A percentile compares a stretch with the other conserved stretches of the same genome.
Conservation (phyloP, 2,113 vertebrate species). For the Upupa epops region DNA sequence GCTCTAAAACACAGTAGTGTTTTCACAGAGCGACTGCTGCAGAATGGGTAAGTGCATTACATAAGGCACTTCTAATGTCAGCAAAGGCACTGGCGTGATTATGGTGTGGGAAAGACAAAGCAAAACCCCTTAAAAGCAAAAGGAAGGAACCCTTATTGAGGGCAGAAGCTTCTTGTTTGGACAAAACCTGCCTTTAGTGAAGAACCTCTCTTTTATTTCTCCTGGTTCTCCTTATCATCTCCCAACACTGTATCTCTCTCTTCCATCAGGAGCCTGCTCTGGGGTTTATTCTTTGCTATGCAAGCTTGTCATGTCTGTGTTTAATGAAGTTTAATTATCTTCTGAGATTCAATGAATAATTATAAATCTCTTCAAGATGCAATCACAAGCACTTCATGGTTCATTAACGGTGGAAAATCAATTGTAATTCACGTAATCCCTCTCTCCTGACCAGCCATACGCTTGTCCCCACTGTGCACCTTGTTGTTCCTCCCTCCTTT, state of each 20-base stretch:
- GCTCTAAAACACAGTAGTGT: background rate
- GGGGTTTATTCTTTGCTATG: slow-evolving; percentile 61
- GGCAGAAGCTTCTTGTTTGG: background rate
- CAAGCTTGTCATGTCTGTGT: slow-evolving; percentile 74
- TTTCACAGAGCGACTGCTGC: background rate
- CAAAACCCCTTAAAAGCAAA: background rate
- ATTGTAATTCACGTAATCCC: slow-evolving; percentile 73
- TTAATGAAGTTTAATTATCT: slow-evolving; percentile 84
- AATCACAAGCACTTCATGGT: slow-evolving; percentile 77
- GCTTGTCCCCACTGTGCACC: slow-evolving; percentile 12
- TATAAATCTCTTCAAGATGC: slow-evolving; percentile 82
- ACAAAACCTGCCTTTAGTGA: background rate
- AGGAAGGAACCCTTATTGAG: background rate
- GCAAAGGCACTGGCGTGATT: background rate
- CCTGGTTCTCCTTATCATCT: background rate
- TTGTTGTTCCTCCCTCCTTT: background rate
- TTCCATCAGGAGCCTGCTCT: slow-evolving; percentile 25
- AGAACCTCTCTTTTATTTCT: background rate
- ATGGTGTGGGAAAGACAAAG: background rate
- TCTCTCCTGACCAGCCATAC: slow-evolving; percentile 64
- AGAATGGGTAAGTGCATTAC: background rate
- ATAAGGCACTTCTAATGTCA: background rate
- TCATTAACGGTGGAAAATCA: slow-evolving; percentile 78
- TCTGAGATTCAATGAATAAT: slow-evolving; percentile 80
- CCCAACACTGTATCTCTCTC: background rate